Conservation (phyloP, 2,888 invertebrate species). For the Bruchidius siliquastri region DNA sequence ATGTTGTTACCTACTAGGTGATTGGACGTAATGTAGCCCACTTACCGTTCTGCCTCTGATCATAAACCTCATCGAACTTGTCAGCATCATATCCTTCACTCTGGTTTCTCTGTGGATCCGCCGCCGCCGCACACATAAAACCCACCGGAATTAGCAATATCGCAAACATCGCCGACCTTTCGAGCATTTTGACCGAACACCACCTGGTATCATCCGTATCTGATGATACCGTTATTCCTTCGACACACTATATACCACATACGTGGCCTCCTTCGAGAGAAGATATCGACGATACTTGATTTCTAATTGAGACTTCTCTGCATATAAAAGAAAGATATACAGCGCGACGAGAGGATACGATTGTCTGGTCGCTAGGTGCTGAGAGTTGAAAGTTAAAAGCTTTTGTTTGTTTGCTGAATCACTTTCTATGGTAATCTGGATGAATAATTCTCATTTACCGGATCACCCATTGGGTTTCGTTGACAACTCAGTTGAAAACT, state of each 20-base stretch:
- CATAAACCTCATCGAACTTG: slow-evolving; percentile 1
- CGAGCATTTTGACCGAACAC: not conserved
- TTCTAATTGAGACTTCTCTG: not conserved
- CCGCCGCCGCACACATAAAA: not conserved
- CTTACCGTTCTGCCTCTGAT: slow-evolving; percentile 2
- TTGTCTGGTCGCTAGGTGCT: not conserved
- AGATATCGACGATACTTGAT: not conserved
- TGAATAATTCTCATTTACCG: not conserved
- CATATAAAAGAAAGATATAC: not conserved
- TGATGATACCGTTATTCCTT: not conserved
- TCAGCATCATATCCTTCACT: not conserved
- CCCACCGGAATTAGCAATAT: not conserved
- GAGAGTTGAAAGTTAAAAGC: not conserved
- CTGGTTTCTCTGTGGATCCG: not conserved
- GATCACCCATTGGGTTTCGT: not conserved
- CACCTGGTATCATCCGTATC: not conserved
- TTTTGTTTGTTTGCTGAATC: not conserved
- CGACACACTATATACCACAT: not conserved
- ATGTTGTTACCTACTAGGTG: no score
- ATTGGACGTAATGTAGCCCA: not conserved
- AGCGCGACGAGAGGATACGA: not conserved
- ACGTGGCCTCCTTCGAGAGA: not conserved
- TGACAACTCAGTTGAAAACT: no score
- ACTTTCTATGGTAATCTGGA: not conserved
- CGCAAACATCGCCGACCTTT: not conserved